These are phyloP conservation scores for Thalassoma bifasciatum DNA, from an alignment of 2,113 vertebrate species.

Conservation along the genomic window DNA sequence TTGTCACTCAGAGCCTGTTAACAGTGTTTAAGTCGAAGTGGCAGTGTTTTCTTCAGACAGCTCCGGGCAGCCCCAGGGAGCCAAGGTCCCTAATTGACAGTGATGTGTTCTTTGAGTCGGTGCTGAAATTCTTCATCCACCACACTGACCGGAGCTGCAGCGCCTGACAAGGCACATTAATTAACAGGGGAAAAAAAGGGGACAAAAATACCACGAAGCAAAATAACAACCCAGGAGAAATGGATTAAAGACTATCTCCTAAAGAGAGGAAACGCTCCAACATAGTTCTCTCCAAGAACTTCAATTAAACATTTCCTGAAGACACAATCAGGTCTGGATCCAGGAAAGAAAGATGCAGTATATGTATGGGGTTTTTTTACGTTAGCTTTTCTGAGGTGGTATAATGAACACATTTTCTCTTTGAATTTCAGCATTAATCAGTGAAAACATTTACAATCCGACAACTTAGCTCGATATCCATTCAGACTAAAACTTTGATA, in stretches of 20 bases:
- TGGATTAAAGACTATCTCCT: constrained; percentile 37
- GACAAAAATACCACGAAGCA: constrained; percentile 53
- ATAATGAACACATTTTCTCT: constrained; percentile 9
- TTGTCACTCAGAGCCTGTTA: constrained; percentile 74
- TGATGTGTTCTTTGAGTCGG: constrained; percentile 81
- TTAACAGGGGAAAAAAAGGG: constrained; percentile 58
- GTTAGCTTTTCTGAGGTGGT: not conserved
- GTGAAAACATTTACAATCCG: not conserved
- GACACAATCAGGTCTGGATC: constrained; percentile 52
- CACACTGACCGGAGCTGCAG: constrained; percentile 68
- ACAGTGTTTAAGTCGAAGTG: constrained; percentile 76
- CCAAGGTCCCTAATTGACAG: constrained; percentile 79
- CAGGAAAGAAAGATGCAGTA: constrained; percentile 27
- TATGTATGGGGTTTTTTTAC: not conserved
- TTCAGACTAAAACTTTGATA: not conserved
- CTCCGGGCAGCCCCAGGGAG: constrained; percentile 73
- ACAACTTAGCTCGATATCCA: not conserved
- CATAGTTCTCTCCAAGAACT: constrained; percentile 53
- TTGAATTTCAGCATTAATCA: not conserved
- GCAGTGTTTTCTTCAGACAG: constrained; percentile 78
- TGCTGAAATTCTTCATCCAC: constrained; percentile 71
- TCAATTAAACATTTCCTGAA: constrained; percentile 56
- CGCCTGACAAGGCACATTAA: constrained; percentile 81
- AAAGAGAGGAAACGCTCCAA: constrained; percentile 38
- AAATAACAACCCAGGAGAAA: constrained; percentile 37